These are phyloP conservation scores for Mycteria americana DNA, from an alignment of 2,797 vertebrate species.

Conservation along the genomic window DNA sequence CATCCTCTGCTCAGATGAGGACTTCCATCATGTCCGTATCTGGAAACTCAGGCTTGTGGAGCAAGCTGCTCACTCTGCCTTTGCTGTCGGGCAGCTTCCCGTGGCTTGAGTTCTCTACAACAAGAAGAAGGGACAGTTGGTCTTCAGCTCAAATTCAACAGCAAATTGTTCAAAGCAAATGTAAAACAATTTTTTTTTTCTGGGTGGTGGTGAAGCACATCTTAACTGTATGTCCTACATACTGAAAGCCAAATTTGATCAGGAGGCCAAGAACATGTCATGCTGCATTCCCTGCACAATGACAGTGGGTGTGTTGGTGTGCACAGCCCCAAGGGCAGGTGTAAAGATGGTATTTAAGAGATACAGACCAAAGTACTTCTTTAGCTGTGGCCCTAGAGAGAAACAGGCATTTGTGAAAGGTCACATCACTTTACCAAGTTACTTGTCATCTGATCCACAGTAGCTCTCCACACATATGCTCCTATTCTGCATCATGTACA, in stretches of 20 bases:
- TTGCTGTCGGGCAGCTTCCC: conserved; percentile 73
- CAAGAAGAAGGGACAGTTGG: neutral
- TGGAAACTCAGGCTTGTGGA: conserved; percentile 77
- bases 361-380: neutral
- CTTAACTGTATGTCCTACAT: neutral
- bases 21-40: conserved; percentile 82
- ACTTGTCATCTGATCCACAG: neutral
- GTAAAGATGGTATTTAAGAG: neutral
- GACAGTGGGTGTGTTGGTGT: neutral
- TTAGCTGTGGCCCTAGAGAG: neutral
- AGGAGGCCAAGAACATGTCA: neutral
- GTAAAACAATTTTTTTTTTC: neutral
- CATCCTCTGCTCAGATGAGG: conserved; percentile 72
- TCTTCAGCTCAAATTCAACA: neutral
- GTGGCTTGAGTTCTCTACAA: conserved; percentile 70
- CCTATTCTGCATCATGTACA: neutral
- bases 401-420: neutral
- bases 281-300: neutral
- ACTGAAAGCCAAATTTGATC: neutral
- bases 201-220: neutral
- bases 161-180: neutral
- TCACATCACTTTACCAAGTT: neutral
- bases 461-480: neutral
- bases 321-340: neutral
- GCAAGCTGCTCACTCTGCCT: conserved; percentile 69